A percentile compares a stretch with the other conserved stretches of the same genome.
These are phyloP conservation scores for Sebastiscus tertius DNA, from an alignment of 2,797 vertebrate genomes.

Conservation along the genomic window DNA sequence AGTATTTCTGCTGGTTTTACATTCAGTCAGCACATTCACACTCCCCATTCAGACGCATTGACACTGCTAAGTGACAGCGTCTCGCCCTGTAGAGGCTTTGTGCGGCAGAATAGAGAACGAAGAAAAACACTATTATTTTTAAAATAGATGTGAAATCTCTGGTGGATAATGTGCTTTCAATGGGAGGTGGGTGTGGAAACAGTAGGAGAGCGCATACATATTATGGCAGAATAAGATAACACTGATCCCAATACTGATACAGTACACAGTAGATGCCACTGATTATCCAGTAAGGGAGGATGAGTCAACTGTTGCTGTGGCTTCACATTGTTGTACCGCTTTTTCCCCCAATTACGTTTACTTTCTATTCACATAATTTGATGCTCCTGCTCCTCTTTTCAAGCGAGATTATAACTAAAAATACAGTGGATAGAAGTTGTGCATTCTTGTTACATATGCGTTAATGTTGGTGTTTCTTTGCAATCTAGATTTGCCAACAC, in stretches of 20 bases:
- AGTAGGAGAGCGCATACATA: constrained; percentile 71
- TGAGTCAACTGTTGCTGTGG: constrained; percentile 80
- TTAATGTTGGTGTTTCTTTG: constrained; percentile 56
- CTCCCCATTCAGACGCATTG: constrained; percentile 74
- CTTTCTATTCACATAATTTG: constrained; percentile 65
- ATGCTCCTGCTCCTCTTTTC: constrained; percentile 67
- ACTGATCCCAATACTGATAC: constrained; percentile 74
- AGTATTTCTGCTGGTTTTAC: constrained; percentile 77
- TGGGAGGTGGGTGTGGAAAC: constrained; percentile 79
- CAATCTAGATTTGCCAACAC: constrained; percentile 61
- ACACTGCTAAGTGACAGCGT: constrained; percentile 81
- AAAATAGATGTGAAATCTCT: constrained; percentile 82
- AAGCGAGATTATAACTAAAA: constrained; percentile 81
- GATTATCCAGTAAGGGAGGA: constrained; percentile 74
- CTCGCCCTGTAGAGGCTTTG: constrained; percentile 74
- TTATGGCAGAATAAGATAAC: constrained; percentile 72
- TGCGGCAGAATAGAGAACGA: constrained; percentile 60
- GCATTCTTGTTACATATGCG: constrained; percentile 57
- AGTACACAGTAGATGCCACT: constrained; percentile 65
- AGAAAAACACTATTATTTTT: constrained; percentile 79
- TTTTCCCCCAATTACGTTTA: constrained; percentile 53
- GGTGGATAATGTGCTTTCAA: constrained; percentile 79
- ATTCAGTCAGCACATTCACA: constrained; percentile 83
- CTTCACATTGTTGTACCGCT: constrained; percentile 71
- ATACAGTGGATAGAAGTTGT: constrained; percentile 72